Base-by-base conservation (phyloP, 2,888 invertebrate species). In the Agrotis segetum region DNA sequence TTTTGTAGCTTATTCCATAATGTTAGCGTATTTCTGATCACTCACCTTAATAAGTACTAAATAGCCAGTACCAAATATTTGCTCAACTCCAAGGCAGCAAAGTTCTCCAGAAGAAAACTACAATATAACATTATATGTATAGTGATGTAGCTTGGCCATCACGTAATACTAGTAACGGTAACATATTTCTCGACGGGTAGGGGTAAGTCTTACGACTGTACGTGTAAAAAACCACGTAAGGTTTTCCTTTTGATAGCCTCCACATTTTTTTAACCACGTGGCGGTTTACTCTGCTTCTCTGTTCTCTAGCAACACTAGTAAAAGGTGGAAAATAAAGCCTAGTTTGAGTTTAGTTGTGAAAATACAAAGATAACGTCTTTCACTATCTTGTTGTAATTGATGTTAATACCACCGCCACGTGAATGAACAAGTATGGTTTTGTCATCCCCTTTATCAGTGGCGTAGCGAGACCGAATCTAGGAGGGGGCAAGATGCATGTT, bases 111-210 rank as follows among this genome's bases (percentile, higher is more conserved):
- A 73, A 73, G 56, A 68, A 68, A 73, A 72, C 63, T 64, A 77
- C 63, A 77, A 77, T 44, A 72, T 64, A 67, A 60, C 56, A 76
- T 76, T 71, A 76, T 75, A n/a, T n/a, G n/a, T n/a, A 77, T 49
- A 77, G 77, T 77, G 67, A 77, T 77, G 67, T 77, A 77, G 64
- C 73, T 73, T 49, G 73, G 68, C 73, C 68, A 77, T 65, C 77
- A 77, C 77, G 77, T 77, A 77, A 73, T 53, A 73, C 56, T 73
- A 68, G 77, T 77, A 77, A 77, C 64, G 24, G 73, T 60, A 64
- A 77, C 77, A 73, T 77, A 77, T 77, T 77, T 68, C 73, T 68
- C 34, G 17, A 60, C 44, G 61, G 53, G 74, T 61, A 50, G 56
- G 74, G 74, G 63, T 34, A 73, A 73, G 68, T 64, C 73, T 77